phyloP scores from a whole-genome alignment of 2,888 invertebrate species.

The Tromatobia lineatoria region DNA sequence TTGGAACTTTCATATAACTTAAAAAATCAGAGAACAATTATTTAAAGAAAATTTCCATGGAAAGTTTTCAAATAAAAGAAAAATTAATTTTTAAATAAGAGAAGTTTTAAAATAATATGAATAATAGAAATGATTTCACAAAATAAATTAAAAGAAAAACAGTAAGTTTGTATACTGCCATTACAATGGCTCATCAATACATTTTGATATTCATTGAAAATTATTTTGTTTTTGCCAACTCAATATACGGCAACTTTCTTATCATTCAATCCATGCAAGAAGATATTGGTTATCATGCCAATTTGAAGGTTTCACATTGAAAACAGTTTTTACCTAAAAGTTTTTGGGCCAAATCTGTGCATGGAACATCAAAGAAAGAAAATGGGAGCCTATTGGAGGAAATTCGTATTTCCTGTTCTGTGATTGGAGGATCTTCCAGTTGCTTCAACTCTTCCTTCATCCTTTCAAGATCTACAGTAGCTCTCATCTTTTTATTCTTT shows the following conservation, averaged over 20 bases:
- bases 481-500: slow-evolving; percentile 69
- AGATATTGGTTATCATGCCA: background rate
- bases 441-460: slow-evolving; percentile 80
- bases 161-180: too few species aligned
- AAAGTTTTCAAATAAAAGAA: too few species aligned
- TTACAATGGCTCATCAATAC: too few species aligned
- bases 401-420: slow-evolving; percentile 77
- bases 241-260: background rate
- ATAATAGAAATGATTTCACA: too few species aligned
- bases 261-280: background rate
- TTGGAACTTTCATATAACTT: too few species aligned
- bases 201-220: too few species aligned
- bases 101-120: too few species aligned
- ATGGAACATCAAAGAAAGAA: slow-evolving; percentile 85
- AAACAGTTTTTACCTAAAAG: slow-evolving; percentile 84
- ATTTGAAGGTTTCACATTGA: background rate
- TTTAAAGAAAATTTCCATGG: too few species aligned
- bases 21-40: too few species aligned
- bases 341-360: slow-evolving; percentile 86
- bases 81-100: too few species aligned
- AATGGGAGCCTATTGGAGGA: slow-evolving; percentile 76
- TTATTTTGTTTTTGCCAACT: too few species aligned
- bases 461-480: slow-evolving; percentile 74
- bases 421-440: slow-evolving; percentile 82
- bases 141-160: too few species aligned